These are phyloP conservation scores for Hylaea fasciaria DNA, from an alignment of 2,888 invertebrate genomes.

Conservation along the genomic window DNA sequence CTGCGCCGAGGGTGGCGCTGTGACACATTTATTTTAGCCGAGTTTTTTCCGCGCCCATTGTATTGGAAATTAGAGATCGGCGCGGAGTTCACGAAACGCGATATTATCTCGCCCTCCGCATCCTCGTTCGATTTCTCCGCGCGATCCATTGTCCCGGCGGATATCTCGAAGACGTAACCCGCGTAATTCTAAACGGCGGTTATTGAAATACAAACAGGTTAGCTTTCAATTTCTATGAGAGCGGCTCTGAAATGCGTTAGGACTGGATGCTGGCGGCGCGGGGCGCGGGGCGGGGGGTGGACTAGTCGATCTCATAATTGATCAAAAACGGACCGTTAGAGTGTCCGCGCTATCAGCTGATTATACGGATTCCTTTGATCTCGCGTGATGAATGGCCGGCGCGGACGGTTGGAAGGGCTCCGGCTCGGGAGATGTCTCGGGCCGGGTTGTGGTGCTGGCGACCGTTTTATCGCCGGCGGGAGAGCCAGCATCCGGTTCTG, in stretches of 20 bases:
- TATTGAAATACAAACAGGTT: constrained; percentile 76
- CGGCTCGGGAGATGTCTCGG: constrained; percentile 72
- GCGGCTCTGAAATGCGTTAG: constrained; percentile 65
- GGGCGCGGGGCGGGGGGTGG: constrained; percentile 53
- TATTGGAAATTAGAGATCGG: constrained; percentile 82
- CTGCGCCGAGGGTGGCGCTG: constrained; percentile 80
- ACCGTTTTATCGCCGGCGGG: constrained; percentile 76
- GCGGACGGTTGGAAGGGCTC: constrained; percentile 53
- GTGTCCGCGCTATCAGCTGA: constrained; percentile 70
- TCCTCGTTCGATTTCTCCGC: constrained; percentile 69
- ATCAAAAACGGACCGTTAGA: constrained; percentile 77
- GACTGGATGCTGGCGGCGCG: constrained; percentile 39
- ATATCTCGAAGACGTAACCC: constrained; percentile 48
- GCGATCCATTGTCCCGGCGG: constrained; percentile 63
- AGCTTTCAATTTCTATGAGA: constrained; percentile 77
- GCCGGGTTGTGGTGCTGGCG: constrained; percentile 73
- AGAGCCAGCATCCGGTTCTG: constrained; percentile 82
- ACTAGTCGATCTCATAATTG: constrained; percentile 71
- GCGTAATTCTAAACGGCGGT: constrained; percentile 55
- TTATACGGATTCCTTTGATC: constrained; percentile 73
- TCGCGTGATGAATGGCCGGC: constrained; percentile 71
- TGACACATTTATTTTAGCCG: constrained; percentile 83
- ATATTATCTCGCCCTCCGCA: constrained; percentile 74
- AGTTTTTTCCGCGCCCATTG: constrained; percentile 82
- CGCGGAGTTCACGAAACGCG: constrained; percentile 79